These are phyloP conservation scores for Hartigia nigra DNA, from an alignment of 2,888 invertebrate species.

Conservation along the genomic window DNA sequence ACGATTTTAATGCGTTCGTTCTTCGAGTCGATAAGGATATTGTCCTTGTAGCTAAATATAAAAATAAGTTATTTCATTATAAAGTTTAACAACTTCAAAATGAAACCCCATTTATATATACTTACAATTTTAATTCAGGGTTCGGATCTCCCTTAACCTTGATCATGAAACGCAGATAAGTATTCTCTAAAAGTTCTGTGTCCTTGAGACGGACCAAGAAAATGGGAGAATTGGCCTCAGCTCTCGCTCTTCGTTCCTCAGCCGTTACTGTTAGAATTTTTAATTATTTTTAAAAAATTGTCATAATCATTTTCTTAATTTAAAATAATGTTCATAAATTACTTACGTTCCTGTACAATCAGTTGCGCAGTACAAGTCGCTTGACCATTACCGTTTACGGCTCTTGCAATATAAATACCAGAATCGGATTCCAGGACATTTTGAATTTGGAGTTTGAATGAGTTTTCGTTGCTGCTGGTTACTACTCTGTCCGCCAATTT, in stretches of 20 bases:
- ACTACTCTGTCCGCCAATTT: constrained; percentile 80
- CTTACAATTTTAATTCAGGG: constrained; percentile 92
- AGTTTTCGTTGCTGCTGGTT: constrained; percentile 71
- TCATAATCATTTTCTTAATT: not conserved
- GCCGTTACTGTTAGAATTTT: constrained; percentile 70
- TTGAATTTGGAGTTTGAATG: constrained; percentile 78
- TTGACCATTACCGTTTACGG: constrained; percentile 83
- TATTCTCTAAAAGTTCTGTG: constrained; percentile 87
- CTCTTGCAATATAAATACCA: constrained; percentile 92
- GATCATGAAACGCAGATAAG: constrained; percentile 88
- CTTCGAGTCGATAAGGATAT: constrained; percentile 75
- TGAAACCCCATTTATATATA: constrained; percentile 40
- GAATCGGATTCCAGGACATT: constrained; percentile 82
- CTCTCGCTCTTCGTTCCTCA: constrained; percentile 77
- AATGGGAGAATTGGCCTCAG: constrained; percentile 80
- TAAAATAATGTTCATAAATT: constrained; percentile 10
- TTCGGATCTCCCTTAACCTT: constrained; percentile 89
- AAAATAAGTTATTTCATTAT: not conserved
- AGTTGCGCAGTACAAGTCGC: constrained; percentile 89
- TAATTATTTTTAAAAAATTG: not conserved
- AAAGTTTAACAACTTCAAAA: not conserved
- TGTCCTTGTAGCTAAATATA: constrained; percentile 82
- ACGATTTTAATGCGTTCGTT: constrained; percentile 78
- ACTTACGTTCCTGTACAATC: constrained; percentile 85
- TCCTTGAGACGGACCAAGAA: constrained; percentile 89